Conservation (phyloP, 1,140 invertebrate species). For the Anagrus nilaparvatae region DNA sequence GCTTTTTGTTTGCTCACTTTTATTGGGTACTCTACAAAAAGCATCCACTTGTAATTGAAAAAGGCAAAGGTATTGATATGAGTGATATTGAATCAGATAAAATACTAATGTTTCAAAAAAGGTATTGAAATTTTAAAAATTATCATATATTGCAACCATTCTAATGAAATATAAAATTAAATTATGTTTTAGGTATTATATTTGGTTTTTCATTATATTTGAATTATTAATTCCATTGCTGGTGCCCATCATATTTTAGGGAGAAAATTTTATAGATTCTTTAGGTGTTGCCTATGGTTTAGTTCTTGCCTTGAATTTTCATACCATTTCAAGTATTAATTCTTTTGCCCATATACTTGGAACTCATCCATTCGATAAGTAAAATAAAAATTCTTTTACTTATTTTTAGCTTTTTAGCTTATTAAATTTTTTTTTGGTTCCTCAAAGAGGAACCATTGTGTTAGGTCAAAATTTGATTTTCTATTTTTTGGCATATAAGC, state of each 20-base stretch:
- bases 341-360: slow-evolving; percentile 61
- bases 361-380: slow-evolving; percentile 54
- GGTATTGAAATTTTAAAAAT: slow-evolving; percentile 38
- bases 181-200: slow-evolving; percentile 2
- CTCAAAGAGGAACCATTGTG: too few relatives aligned
- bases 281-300: slow-evolving; percentile 67
- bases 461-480: too few relatives aligned
- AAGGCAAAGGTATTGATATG: slow-evolving; percentile 67
- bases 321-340: slow-evolving; percentile 64
- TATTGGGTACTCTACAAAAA: slow-evolving; percentile 71
- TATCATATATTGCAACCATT: too few relatives aligned
- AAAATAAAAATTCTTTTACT: slow-evolving; percentile 20
- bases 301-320: slow-evolving; percentile 47
- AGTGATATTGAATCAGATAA: slow-evolving; percentile 75
- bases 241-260: slow-evolving; percentile 50
- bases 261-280: slow-evolving; percentile 60
- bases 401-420: too few relatives aligned
- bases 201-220: background rate
- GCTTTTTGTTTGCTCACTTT: slow-evolving; percentile 74
- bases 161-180: too few relatives aligned
- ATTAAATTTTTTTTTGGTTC: too few relatives aligned
- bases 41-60: slow-evolving; percentile 65
- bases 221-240: background rate
- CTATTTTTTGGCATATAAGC: too few relatives aligned
- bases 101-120: slow-evolving; percentile 78